Evolutionary conservation across 2,888 invertebrate species (phyloP), one percentile per base, ranked within the genome.

Genomic region (Amphipyra tragopoginis): DNA sequence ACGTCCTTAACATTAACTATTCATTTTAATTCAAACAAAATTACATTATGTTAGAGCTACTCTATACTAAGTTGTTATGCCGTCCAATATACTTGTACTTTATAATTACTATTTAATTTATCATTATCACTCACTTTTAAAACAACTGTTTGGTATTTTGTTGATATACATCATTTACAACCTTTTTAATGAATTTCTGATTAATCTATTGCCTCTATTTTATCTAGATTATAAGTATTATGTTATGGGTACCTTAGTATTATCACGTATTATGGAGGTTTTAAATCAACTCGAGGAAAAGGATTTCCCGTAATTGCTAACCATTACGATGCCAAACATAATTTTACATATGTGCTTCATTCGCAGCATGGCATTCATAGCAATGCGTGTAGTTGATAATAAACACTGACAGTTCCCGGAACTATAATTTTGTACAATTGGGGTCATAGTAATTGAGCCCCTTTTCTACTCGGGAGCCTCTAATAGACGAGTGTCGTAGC

Each of bases 401-500:
- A 40, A 45, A 47, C 44, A 40, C 26, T 44, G 44, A 8, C 50
- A 38, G 38, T 48, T 42, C 48, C 8, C 36, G 26, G 42, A 57
- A 21, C 63, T 62, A 52, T 71, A 68, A 74, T 73, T 55, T 73
- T 42, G 34, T 44, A 42, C 43, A 15, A 52, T 45, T 62, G 26
- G 40, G 56, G 63, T 64, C 69, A 59, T 29, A 59, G 49, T 48
- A 42, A 58, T 55, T 68, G 55, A 13, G 29, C 11, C 55, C 15
- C 21, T 44, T 44, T 33, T 44, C 45, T 5, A 11, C 14, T 26
- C 29, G 47, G 36, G 15, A 10, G 39, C 13, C 26, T 29, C 10
- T 42, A 36, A 21, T 43, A 21, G 4, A 43, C 47, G 38, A 11
- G n/a, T 26, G 7, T 40, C 13, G 21, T 48, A 34, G 44, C 9